Conservation (phyloP, 2,888 invertebrate genomes). For the Schrankia costaestrigalis region DNA sequence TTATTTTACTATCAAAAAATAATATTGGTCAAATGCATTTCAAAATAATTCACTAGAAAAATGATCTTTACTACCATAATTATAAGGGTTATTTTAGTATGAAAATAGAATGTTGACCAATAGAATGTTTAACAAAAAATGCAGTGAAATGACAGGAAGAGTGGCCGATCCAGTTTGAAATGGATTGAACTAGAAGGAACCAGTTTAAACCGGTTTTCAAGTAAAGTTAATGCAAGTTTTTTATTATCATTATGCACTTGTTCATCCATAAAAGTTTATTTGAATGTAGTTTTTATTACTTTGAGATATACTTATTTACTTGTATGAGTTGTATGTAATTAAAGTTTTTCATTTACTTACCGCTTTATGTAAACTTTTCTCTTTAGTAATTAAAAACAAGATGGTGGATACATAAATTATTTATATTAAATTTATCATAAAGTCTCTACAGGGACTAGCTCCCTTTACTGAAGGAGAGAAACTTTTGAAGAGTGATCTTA, state of each 20-base stretch:
- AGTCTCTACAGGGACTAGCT: too few species aligned
- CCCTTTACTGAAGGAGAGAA: too few species aligned
- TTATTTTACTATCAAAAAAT: background rate
- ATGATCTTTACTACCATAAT: conserved; percentile 3
- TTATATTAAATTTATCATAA: too few species aligned
- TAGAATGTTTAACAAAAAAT: conserved; percentile 33
- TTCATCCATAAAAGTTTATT: conserved; percentile 16
- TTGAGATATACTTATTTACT: background rate
- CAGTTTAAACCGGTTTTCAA: conserved; percentile 35
- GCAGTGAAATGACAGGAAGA: conserved; percentile 59
- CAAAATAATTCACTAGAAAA: background rate
- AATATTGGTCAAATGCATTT: background rate
- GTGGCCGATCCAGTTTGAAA: conserved; percentile 38
- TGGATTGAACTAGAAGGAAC: conserved; percentile 33
- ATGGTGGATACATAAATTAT: too few species aligned
- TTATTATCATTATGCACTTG: conserved; percentile 21
- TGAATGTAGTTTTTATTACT: conserved; percentile 1
- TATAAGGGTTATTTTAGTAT: conserved; percentile 11
- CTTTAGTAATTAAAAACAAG: too few species aligned
- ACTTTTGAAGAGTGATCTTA: too few species aligned
- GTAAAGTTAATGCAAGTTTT: conserved; percentile 25
- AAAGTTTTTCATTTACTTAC: background rate
- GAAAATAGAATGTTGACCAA: too few species aligned
- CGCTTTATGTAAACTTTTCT: background rate
- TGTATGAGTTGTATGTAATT: background rate